Base-by-base conservation (phyloP, 1,140 invertebrate species). In the Brachystomella parvula region DNA sequence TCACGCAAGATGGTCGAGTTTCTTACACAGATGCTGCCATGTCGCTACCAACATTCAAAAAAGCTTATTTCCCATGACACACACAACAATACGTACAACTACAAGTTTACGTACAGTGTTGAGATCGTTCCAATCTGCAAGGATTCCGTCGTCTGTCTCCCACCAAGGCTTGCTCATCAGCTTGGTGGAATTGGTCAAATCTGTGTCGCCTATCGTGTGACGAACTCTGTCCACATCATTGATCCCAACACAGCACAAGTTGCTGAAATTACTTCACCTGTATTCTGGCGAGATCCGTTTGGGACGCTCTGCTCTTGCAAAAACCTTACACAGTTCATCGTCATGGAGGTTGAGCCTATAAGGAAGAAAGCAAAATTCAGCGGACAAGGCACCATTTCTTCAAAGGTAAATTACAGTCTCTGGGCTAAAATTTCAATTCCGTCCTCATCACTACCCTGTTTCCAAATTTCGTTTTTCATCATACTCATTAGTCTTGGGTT, bases 81-180 rank as follows among this genome's bases (percentile, higher is more conserved):
- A 33, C 92, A 95, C 77, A 98, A 89, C 76, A 99, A 99, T 76
- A 86, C 88, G 35, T 98, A 92, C 78, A 98, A 98, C 78, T 99
- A 98, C 78, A 99, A 99, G 79, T 90, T 89, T 75, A 87, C 89
- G 39, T 92, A 84, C 78, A 80, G 90, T 71, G 87, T 99, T 63
- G 96, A 99, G 79, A 92, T 99, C 75, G 92, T 96, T 0, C 96
- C 97, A 0, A 78, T 99, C 24, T 98, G 95, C 31, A 98, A 96
- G 77, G 92, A 99, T 77, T 95, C 95, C 76, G 80, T 98, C 58
- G 87, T 99, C 21, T 98, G 96, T 78, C 80, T 99, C 15, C 86
- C 94, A 2, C 86, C 88, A 76, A 89, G 90, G 76, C 76, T 96
- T 64, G 89, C 91, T 6, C 89, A 92, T 74, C 87, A 89, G 68